A percentile compares a stretch with the other conserved stretches of the same genome.
Conservation (phyloP, 2,797 vertebrate species). For the Bryconaethiops microstoma region DNA sequence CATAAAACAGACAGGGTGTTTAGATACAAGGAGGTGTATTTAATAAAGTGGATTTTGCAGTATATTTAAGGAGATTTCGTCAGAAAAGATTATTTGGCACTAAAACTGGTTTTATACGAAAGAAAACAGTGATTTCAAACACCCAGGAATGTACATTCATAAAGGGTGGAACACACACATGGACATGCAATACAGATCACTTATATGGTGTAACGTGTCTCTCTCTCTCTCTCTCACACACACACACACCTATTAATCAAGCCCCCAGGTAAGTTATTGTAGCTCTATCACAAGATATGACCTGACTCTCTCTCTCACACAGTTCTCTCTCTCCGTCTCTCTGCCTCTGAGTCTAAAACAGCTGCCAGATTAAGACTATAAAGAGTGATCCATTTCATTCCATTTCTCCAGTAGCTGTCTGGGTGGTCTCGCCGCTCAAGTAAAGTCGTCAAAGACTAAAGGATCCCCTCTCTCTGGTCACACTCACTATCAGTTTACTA, state of each 20-base stretch:
- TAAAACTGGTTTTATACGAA: too few relatives aligned
- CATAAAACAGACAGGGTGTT: too few relatives aligned
- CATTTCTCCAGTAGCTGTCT: background rate
- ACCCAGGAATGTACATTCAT: too few relatives aligned
- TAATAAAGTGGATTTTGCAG: too few relatives aligned
- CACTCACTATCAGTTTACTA: constrained; percentile 10
- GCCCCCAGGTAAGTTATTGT: constrained; percentile 23
- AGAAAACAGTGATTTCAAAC: too few relatives aligned
- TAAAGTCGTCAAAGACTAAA: background rate
- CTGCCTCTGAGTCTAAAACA: background rate
- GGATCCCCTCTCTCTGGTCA: background rate
- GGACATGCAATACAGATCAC: too few relatives aligned
- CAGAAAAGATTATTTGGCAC: too few relatives aligned
- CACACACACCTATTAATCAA: background rate
- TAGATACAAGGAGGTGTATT: too few relatives aligned
- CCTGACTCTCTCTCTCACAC: background rate
- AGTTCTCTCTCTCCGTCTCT: rapidly evolving
- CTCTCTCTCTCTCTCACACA: too few relatives aligned
- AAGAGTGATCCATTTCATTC: background rate
- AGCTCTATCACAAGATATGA: background rate
- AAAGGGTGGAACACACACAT: too few relatives aligned
- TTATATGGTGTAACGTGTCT: too few relatives aligned
- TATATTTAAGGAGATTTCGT: too few relatives aligned
- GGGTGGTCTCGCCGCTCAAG: background rate
- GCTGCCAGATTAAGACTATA: background rate